Evolutionary conservation across 2,113 vertebrate species (phyloP), one percentile per base, ranked within the genome.

Genomic region (Apteryx owenii): DNA sequence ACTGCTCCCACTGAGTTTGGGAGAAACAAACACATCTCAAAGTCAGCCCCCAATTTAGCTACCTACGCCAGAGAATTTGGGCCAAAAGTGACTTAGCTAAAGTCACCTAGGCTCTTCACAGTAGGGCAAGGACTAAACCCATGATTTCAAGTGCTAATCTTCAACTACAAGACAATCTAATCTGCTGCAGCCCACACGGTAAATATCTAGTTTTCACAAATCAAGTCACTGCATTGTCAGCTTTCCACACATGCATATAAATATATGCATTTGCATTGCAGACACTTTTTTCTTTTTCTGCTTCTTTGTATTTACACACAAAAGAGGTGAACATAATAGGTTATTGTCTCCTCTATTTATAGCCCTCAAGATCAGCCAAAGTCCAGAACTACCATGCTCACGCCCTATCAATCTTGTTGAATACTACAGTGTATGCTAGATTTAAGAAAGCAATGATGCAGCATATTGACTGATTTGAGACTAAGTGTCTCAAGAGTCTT

Each of bases 391-490:
- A 71, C 51, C 48, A 18, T 38, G 69, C 40, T 75, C 18, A 16
- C 79, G 46, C 36, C 36, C 46, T 64, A 94, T 95, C 92, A 92
- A 94, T 97, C 92, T 81, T 90, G 28, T 64, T 90, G 93, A 95
- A 84, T 92, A 42, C n/a, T 78, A 68, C 9, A 56, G 58, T 21
- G 20, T 68, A 71, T 38, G 77, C 76, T 56, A 76, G 81, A 93
- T 90, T 90, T 78, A 94, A 92, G 82, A 90, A 94, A 90, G 69
- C 65, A 86, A 51, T 71, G 80, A 90, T 88, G 85, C 80, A 90
- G 46, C 48, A 7, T 90, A 94, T 90, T 93, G 96, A 93, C 90
- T 81, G 54, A 90, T 92, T 86, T 85, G 89, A 88, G 75, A 93
- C 36, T 83, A 60, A 23, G 25, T 40, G 44, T 81, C 92, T 84